Evolutionary conservation across 2,797 vertebrate species (phyloP), one percentile per base, ranked within the genome.

Genomic region (Trachops cirrhosus): DNA sequence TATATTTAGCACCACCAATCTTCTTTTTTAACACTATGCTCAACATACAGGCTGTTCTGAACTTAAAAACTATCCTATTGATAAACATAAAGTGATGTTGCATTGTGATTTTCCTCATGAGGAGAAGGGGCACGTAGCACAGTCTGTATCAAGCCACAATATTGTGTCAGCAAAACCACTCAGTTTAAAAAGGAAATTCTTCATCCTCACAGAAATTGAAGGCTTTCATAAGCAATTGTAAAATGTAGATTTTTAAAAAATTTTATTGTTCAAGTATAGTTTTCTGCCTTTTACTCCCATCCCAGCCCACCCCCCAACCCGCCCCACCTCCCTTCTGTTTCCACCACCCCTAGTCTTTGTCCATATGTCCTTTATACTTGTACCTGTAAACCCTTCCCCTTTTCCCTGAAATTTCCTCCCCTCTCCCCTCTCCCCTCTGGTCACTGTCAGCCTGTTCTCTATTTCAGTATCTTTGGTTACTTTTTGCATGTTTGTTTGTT

Each of bases 101-200:
- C 18, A 94, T 91, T 46, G 46, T 8, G n/a, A 90, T 92, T 95
- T 95, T 41, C 9, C 2, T 39, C 70, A 93, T 16, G 9, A 88
- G 9, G 64, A 88, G 22, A 10, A 1, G 32, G 41, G 9, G 6
- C 83, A 0, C 41, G 54, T 83, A 29, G 82, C 78, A 70, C 82
- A 41, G 22, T 57, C 11, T 52, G 75, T 41, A 41, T 75, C 44
- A 94, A 88, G 44, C 1, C 52, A 87, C 1, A 80, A 84, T 84
- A 4, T 4, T 73, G 0, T 9, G 6, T 77, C 34, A 96, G 77
- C 44, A 68, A 86, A 74, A 94, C 44, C 3, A n/a, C 3, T 39
- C 52, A 70, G 92, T 96, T 93, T 83, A 29, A 59, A 84, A 80
- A 75, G 78, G 41, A 93, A 92, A 93, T 96, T 59, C 34, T 5